Evolutionary conservation across 2,113 vertebrate genomes (phyloP), one percentile per base, ranked within the genome.

Genomic region (Neotragus moschatus): DNA sequence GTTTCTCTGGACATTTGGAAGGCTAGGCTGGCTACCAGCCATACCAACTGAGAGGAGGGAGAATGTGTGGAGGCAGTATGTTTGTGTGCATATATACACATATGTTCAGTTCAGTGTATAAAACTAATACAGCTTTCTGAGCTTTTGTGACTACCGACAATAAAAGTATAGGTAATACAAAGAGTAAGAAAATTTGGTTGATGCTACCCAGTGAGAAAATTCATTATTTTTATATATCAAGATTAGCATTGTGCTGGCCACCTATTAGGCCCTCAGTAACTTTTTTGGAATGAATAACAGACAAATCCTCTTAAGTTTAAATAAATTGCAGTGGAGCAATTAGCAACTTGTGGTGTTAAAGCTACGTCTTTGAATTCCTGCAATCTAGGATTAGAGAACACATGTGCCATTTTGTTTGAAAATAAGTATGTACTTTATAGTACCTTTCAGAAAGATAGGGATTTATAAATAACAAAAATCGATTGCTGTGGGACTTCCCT

Each of bases 391-490:
- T 93, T 90, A 86, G 43, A 95, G 55, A 80, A 51, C 2, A 84
- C 25, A 39, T 3, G 17, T 60, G 33, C 26, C 60, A n/a, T 61
- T 94, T 94, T 88, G 43, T 82, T 94, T 91, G 55, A 88, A 94
- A 91, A 85, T 61, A 88, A 47, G 58, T 77, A 26, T 61, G 77
- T 73, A 84, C 30, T 28, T 88, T 43, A 23, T 61, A 81, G n/a
- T 45, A 90, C 17, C 39, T 94, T 81, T 91, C 25, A 73, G 45
- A 86, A 93, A 33, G 19, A 19, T 82, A 6, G 33, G 36, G 36
- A 84, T 91, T 94, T 73, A n/a, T 75, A 56, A 92, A 75, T 47
- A 94, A n/a, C 15, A 94, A n/a, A 49, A n/a, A 88, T 82, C 45
- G 1, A 58, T 93, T 77, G 30, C 36, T 81, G 3, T 75, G 70